These are phyloP conservation scores for Meteorus sp. DNA, from an alignment of 1,140 invertebrate species.

Conservation along the genomic window DNA sequence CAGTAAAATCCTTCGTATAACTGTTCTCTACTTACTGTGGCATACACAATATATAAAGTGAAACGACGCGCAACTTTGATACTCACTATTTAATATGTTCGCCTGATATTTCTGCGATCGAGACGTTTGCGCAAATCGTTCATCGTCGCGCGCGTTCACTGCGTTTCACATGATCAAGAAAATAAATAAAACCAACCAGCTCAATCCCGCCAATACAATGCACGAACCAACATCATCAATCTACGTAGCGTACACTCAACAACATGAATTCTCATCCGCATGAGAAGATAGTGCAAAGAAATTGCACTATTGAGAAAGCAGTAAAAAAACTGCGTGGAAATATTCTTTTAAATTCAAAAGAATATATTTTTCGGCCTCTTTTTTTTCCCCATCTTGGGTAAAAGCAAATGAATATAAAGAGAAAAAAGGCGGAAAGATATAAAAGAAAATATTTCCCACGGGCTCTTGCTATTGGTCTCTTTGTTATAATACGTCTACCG, in stretches of 20 bases:
- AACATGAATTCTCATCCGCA: too few relatives aligned
- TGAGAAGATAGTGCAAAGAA: too few relatives aligned
- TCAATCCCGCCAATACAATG: not conserved
- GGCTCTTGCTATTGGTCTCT: not conserved
- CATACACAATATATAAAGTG: not conserved
- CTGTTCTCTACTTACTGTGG: not conserved
- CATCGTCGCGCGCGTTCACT: slow-evolving; percentile 15
- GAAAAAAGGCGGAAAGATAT: not conserved
- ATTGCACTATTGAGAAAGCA: too few relatives aligned
- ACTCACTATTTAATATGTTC: slow-evolving; percentile 27
- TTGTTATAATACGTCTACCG: not conserved
- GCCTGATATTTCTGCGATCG: slow-evolving; percentile 31
- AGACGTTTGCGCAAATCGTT: slow-evolving; percentile 39
- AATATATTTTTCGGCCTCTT: too few relatives aligned
- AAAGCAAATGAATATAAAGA: too few relatives aligned
- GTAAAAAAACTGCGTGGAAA: too few relatives aligned
- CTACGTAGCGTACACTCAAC: too few relatives aligned
- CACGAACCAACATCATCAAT: too few relatives aligned
- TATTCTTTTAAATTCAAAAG: too few relatives aligned
- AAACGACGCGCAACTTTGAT: slow-evolving; percentile 12
- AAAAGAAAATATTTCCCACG: slow-evolving; percentile 4
- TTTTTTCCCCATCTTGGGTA: too few relatives aligned
- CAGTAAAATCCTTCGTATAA: not conserved
- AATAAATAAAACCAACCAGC: not conserved
- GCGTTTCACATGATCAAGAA: not conserved